These are phyloP conservation scores for Oxyruncus cristatus DNA, from an alignment of 2,113 vertebrate genomes.

Conservation along the genomic window DNA sequence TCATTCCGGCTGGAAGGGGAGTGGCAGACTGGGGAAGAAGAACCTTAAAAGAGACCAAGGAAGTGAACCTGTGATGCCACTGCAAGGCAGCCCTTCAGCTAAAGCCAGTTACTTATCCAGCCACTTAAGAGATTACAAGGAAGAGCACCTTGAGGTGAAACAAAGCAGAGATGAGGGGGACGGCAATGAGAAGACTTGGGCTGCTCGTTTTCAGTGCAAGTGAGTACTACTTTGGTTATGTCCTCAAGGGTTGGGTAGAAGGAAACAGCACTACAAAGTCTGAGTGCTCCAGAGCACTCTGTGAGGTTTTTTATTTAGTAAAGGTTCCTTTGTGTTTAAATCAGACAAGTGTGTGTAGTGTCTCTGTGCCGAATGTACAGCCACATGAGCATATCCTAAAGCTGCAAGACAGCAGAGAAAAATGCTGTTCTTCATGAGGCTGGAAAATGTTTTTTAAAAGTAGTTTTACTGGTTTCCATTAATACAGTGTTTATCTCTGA, in stretches of 20 bases:
- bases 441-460: not conserved
- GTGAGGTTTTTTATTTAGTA: not conserved
- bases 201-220: slow-evolving; percentile 48
- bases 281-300: not conserved
- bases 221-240: slow-evolving; percentile 47
- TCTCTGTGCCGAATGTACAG: not conserved
- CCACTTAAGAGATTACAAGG: not conserved
- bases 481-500: not conserved
- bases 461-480: not conserved
- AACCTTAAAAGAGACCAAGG: not conserved
- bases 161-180: not conserved
- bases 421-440: not conserved
- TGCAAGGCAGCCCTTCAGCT: not conserved
- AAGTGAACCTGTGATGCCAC: not conserved
- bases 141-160: not conserved
- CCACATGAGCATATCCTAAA: not conserved
- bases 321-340: not conserved
- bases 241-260: not conserved
- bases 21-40: not conserved
- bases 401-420: not conserved
- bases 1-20: not conserved
- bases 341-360: not conserved
- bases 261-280: not conserved
- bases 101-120: not conserved
- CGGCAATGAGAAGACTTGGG: not conserved